phyloP scores from a whole-genome alignment of 1,140 invertebrate genomes.

The Drosophila parabipectinata region DNA sequence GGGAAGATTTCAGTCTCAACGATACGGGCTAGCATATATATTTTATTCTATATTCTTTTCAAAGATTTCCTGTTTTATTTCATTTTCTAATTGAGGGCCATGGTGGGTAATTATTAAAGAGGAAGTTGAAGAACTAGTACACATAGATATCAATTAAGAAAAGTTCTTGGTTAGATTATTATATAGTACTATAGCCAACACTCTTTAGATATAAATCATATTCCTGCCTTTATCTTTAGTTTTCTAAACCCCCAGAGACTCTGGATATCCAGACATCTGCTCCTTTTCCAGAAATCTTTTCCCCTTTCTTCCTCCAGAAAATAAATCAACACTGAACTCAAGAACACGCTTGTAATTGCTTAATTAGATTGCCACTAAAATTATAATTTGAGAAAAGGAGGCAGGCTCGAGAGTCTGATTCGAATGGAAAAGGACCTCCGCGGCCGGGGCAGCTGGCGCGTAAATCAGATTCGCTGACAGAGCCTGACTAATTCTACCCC shows the following conservation, averaged over 20 bases:
- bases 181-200: not conserved
- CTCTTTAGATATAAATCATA: not conserved
- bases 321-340: constrained; percentile 63
- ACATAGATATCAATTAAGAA: too few relatives aligned
- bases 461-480: constrained; percentile 83
- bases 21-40: not conserved
- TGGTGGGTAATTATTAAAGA: not conserved
- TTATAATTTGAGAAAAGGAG: constrained; percentile 65
- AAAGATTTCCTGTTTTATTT: not conserved
- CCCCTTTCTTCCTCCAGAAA: constrained; percentile 1
- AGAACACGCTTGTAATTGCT: constrained; percentile 75
- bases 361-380: constrained; percentile 81
- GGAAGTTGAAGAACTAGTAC: too few relatives aligned
- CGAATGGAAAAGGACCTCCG: constrained; percentile 15
- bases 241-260: constrained; percentile 1
- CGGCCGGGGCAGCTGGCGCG: constrained; percentile 54
- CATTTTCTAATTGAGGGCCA: not conserved
- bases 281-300: constrained; percentile 14
- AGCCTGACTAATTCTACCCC: constrained; percentile 79
- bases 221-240: not conserved
- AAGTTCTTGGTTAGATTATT: too few relatives aligned
- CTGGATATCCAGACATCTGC: not conserved
- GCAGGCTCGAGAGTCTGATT: constrained; percentile 24
- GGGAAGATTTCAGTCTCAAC: not conserved
- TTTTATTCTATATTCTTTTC: not conserved